Conservation (phyloP, 2,113 vertebrate genomes). For the Cololabis saira region DNA sequence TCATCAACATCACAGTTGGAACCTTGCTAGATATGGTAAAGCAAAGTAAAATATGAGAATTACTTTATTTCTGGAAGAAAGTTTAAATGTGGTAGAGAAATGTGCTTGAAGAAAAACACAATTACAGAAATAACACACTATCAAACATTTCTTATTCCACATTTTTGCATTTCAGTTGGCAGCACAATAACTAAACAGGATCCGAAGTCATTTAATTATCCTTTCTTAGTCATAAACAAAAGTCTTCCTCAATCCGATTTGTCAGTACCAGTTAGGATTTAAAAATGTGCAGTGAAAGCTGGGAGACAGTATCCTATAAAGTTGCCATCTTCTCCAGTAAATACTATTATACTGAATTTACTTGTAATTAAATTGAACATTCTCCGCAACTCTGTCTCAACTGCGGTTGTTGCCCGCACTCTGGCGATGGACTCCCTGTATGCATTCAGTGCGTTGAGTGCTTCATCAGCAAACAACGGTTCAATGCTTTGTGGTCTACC, state of each 20-base stretch:
- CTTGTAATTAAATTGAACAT: conserved; percentile 65
- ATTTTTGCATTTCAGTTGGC: conserved; percentile 35
- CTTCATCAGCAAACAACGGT: conserved; percentile 77
- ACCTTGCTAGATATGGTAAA: conserved; percentile 19
- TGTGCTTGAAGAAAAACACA: conserved; percentile 3
- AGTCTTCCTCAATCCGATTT: conserved; percentile 60
- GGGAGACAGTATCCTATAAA: conserved; percentile 39
- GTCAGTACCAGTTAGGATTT: conserved; percentile 31
- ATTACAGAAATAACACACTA: neutral
- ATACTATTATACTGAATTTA: conserved; percentile 49
- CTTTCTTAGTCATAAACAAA: conserved; percentile 37
- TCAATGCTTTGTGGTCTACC: conserved; percentile 72
- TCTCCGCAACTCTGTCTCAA: conserved; percentile 40
- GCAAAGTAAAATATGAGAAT: conserved; percentile 25
- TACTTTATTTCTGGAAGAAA: conserved; percentile 21
- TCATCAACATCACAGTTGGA: conserved; percentile 47
- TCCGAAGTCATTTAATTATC: conserved; percentile 44
- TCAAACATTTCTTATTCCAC: conserved; percentile 21
- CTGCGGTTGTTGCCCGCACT: conserved; percentile 60
- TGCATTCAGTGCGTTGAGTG: conserved; percentile 61
- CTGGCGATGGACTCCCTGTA: conserved; percentile 58
- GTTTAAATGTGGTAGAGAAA: neutral
- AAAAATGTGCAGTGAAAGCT: conserved; percentile 44
- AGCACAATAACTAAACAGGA: conserved; percentile 25
- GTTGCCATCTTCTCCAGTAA: conserved; percentile 43